Conservation (phyloP, 2,797 vertebrate species). For the Chrysocyon brachyurus region DNA sequence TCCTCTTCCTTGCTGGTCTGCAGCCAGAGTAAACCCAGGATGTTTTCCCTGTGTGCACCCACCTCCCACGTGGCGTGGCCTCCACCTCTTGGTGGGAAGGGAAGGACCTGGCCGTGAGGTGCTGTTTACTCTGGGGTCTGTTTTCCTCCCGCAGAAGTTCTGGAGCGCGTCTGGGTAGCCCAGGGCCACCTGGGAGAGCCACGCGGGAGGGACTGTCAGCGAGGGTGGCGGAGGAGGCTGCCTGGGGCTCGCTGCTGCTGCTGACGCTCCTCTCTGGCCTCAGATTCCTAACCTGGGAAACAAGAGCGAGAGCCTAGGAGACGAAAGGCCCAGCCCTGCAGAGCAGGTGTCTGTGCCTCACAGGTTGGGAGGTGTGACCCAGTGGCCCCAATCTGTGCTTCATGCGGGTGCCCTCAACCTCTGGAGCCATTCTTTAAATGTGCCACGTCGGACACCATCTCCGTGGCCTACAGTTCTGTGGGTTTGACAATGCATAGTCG, state of each 20-base stretch:
- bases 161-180: background rate
- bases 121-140: background rate
- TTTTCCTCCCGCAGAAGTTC: background rate
- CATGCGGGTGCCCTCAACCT: fast-evolving
- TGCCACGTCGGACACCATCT: background rate
- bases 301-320: background rate
- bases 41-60: background rate
- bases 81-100: background rate
- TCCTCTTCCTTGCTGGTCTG: background rate
- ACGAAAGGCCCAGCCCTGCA: fast-evolving
- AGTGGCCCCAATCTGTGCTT: background rate
- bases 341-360: too few species aligned
- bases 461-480: background rate
- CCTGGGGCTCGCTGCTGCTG: background rate
- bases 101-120: background rate
- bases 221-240: fast-evolving
- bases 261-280: fast-evolving
- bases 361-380: fast-evolving
- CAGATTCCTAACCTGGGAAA: too few species aligned
- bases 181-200: background rate
- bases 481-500: background rate
- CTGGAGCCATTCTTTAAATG: background rate
- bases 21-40: constrained; percentile 57
- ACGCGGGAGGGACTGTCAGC: fast-evolving
- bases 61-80: fast-evolving